Conservation (phyloP, 2,113 vertebrate genomes). For the Pseudorhombus dupliciocellatus region DNA sequence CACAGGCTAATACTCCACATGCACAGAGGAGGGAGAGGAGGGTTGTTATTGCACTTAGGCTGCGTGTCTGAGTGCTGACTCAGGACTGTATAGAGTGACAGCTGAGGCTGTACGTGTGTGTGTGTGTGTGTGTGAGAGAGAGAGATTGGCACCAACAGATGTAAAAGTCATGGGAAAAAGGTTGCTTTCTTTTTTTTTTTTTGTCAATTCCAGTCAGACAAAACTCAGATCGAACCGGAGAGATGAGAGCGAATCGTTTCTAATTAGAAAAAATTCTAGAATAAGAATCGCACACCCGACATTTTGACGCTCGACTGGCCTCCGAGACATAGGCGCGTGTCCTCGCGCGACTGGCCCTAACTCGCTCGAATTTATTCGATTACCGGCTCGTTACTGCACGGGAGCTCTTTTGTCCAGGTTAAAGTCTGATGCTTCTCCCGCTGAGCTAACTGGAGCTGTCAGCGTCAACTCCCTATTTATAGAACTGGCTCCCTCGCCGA, state of each 20-base stretch:
- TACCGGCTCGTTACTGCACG: constrained; percentile 49
- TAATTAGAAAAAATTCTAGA: too few relatives aligned
- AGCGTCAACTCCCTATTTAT: constrained; percentile 75
- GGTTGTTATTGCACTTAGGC: constrained; percentile 50
- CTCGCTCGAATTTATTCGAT: constrained; percentile 56
- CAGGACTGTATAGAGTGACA: constrained; percentile 60
- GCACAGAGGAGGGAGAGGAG: constrained; percentile 10
- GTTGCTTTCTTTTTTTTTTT: not conserved
- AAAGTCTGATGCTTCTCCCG: constrained; percentile 66
- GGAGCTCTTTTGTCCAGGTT: constrained; percentile 67
- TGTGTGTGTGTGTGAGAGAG: constrained; percentile 38
- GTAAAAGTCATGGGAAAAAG: constrained; percentile 7
- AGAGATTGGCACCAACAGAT: constrained; percentile 57
- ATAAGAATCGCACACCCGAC: too few relatives aligned
- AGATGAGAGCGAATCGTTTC: too few relatives aligned
- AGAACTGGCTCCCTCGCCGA: constrained; percentile 62
- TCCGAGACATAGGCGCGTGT: constrained; percentile 19
- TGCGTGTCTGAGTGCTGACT: constrained; percentile 63
- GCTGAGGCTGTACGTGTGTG: constrained; percentile 47
- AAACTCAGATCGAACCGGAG: constrained; percentile 8
- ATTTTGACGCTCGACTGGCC: constrained; percentile 22
- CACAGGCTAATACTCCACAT: constrained; percentile 50
- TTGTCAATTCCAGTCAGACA: constrained; percentile 13
- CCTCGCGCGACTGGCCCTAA: constrained; percentile 38
- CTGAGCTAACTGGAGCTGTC: constrained; percentile 75